Conservation (phyloP, 2,888 invertebrate genomes). For the Drosophila limbata region DNA sequence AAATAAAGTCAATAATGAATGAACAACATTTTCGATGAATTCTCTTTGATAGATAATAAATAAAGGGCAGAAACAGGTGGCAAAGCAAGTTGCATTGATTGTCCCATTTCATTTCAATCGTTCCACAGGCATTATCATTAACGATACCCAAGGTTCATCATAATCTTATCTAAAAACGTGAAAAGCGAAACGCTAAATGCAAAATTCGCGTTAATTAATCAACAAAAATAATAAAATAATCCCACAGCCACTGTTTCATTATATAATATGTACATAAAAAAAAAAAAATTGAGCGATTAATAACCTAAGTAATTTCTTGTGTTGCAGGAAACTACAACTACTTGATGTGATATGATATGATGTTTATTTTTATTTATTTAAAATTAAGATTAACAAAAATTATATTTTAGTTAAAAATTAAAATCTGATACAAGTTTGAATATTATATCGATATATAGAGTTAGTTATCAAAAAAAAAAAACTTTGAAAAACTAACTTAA, state of each 20-base stretch:
- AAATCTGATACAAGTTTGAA: too few species aligned
- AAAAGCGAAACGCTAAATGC: constrained; percentile 24
- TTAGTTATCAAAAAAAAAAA: too few species aligned
- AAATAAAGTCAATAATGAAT: constrained; percentile 10
- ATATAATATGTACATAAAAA: background rate
- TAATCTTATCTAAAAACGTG: constrained; percentile 42
- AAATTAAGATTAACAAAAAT: too few species aligned
- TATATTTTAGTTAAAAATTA: too few species aligned
- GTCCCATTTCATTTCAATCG: constrained; percentile 4
- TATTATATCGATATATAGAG: too few species aligned
- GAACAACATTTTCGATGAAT: constrained; percentile 5
- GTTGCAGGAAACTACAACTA: constrained; percentile 38
- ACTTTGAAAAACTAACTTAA: too few species aligned
- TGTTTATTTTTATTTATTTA: too few species aligned
- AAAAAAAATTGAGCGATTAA: constrained; percentile 19
- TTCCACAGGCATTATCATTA: constrained; percentile 17
- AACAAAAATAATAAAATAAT: constrained; percentile 14
- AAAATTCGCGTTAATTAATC: constrained; percentile 31
- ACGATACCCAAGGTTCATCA: constrained; percentile 8
- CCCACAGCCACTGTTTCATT: background rate
- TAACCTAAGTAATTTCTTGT: constrained; percentile 44
- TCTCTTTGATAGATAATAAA: constrained; percentile 1
- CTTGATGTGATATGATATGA: too few species aligned
- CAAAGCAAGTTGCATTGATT: constrained; percentile 7
- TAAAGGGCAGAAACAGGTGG: constrained; percentile 4